Evolutionary conservation across 37 sponge, comb jelly and placozoan species (phyloP).

Genomic region (Theonella swinhoei): DNA sequence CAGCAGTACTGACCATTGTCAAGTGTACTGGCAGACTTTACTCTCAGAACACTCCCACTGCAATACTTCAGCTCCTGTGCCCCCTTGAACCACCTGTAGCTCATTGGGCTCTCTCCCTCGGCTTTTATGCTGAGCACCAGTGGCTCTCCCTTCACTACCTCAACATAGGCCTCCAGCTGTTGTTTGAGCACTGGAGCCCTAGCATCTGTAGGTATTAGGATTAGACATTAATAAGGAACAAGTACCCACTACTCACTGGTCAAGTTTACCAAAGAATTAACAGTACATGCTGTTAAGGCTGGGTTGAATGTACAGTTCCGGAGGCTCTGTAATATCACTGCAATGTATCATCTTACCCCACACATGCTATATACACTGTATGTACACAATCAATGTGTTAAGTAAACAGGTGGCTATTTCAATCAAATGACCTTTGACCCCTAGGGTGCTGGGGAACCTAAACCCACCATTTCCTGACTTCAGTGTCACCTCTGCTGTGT

Average conservation of each 20-base stretch:
- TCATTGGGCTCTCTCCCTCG: conserved; percentile 13
- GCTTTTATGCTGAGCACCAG: conserved; percentile 30
- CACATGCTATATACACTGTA: no score
- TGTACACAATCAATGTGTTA: no score
- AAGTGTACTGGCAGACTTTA: background rate
- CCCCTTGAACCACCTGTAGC: conserved; percentile 53
- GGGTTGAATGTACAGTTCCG: no score
- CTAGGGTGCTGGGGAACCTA: background rate
- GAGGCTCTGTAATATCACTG: no score
- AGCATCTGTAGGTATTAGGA: background rate
- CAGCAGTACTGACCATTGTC: conserved; percentile 52
- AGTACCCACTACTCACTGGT: no score
- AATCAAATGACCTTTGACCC: no score
- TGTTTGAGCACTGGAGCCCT: background rate
- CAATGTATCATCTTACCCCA: no score
- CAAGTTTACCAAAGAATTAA: no score
- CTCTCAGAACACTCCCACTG: background rate
- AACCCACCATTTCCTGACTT: background rate
- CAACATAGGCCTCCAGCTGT: conserved; percentile 12
- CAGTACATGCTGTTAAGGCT: no score
- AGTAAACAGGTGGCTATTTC: no score
- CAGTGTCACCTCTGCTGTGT: conserved; percentile 6
- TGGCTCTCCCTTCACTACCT: conserved; percentile 12
- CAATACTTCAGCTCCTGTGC: conserved; percentile 16
- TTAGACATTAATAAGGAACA: background rate